Evolutionary conservation across 1,140 invertebrate genomes (phyloP).

Genomic region (Pygmarrhopalites habei): DNA sequence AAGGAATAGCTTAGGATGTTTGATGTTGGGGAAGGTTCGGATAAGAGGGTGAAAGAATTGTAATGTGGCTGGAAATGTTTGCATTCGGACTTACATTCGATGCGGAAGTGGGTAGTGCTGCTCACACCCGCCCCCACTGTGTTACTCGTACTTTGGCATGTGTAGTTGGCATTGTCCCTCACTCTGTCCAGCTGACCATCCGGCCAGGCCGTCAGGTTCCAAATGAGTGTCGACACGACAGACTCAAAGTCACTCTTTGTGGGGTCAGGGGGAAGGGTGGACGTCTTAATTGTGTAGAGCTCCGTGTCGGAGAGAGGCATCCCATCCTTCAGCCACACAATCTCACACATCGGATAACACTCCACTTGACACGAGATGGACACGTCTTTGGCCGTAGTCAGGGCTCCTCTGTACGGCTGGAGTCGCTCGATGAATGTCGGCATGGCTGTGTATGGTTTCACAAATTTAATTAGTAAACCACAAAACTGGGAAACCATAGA

Average conservation of each 20-base stretch:
- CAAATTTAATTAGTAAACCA: too few species aligned
- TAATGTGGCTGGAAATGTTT: too few species aligned
- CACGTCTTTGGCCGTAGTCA: conserved; percentile 64
- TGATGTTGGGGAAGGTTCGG: too few species aligned
- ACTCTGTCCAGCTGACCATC: conserved; percentile 64
- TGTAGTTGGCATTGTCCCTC: conserved; percentile 72
- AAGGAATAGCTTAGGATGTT: too few species aligned
- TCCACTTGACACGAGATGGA: conserved; percentile 78
- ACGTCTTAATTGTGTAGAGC: conserved; percentile 60
- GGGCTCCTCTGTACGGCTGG: conserved; percentile 68
- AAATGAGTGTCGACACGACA: conserved; percentile 69
- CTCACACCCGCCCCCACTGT: conserved; percentile 54
- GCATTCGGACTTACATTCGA: conserved; percentile 73
- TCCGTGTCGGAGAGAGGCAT: conserved; percentile 46
- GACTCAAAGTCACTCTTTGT: conserved; percentile 78
- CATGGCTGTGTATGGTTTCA: too few species aligned
- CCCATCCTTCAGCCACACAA: conserved; percentile 74
- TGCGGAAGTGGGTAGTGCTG: conserved; percentile 70
- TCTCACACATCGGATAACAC: conserved; percentile 59
- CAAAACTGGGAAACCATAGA: too few species aligned
- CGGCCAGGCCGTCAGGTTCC: conserved; percentile 76
- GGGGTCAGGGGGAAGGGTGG: conserved; percentile 58
- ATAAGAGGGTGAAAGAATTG: too few species aligned
- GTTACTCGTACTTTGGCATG: conserved; percentile 69
- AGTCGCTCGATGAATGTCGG: conserved; percentile 77